phyloP scores from a whole-genome alignment of 2,113 vertebrate species.

The Megalops atlanticus region DNA sequence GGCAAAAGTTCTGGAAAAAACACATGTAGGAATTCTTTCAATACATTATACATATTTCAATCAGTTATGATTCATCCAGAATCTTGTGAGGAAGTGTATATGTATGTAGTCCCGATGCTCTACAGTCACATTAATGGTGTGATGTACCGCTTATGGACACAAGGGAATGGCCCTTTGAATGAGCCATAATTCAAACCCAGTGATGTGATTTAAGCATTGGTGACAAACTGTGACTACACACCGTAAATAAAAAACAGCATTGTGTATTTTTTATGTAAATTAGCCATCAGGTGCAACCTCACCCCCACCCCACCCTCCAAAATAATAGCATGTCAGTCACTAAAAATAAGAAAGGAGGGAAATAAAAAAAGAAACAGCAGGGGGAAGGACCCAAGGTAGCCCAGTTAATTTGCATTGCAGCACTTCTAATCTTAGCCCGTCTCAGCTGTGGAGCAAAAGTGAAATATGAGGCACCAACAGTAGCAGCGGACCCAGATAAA shows the following conservation, averaged over 20 bases:
- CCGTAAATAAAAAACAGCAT: not conserved
- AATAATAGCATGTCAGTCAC: not conserved
- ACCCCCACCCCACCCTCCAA: not conserved
- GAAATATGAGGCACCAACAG: slow-evolving; percentile 59
- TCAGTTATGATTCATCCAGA: not conserved
- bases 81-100: not conserved
- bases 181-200: not conserved
- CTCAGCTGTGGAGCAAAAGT: slow-evolving; percentile 39
- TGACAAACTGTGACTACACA: not conserved
- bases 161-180: not conserved
- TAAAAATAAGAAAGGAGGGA: slow-evolving; percentile 11
- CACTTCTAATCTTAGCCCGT: slow-evolving; percentile 57
- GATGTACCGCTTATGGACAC: not conserved
- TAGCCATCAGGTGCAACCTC: too few species aligned
- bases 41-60: not conserved
- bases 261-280: not conserved
- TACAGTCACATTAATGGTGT: not conserved
- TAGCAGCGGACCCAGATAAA: slow-evolving; percentile 7
- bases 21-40: not conserved
- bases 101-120: not conserved
- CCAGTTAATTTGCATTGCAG: slow-evolving; percentile 56
- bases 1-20: not conserved
- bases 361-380: not conserved
- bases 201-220: not conserved
- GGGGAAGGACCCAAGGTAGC: not conserved